A percentile compares a stretch with the other conserved stretches of the same genome.
phyloP scores from a whole-genome alignment of 2,113 vertebrate genomes.

The Barnardius zonarius region DNA sequence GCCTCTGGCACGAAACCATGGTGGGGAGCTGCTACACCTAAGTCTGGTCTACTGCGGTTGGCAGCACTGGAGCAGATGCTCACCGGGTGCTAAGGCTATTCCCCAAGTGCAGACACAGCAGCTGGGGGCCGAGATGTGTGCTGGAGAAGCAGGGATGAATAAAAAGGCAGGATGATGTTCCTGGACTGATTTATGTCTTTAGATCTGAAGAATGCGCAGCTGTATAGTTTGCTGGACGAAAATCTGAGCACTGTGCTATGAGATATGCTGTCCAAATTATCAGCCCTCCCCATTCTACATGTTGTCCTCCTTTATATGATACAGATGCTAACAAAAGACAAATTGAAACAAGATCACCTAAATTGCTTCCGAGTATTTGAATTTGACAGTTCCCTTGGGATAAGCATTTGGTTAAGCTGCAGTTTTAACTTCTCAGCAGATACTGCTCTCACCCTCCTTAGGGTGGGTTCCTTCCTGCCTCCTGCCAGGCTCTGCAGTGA shows the following conservation, averaged over 20 bases:
- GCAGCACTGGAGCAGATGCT: not conserved
- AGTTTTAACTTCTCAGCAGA: not conserved
- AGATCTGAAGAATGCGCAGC: not conserved
- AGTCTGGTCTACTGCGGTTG: rapidly evolving
- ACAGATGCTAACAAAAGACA: not conserved
- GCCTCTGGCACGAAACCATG: not conserved
- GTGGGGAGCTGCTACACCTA: not conserved
- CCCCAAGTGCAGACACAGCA: rapidly evolving
- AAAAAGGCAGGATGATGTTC: not conserved
- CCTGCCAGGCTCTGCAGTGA: not conserved
- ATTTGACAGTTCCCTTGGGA: not conserved
- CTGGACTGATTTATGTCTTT: not conserved
- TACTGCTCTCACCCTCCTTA: not conserved
- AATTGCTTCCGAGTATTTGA: not conserved
- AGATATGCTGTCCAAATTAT: not conserved
- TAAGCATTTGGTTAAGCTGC: not conserved
- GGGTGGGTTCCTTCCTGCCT: not conserved
- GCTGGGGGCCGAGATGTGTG: rapidly evolving
- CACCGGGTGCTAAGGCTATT: rapidly evolving
- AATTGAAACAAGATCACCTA: not conserved
- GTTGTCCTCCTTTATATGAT: not conserved
- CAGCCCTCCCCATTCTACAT: not conserved
- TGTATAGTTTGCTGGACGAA: not conserved
- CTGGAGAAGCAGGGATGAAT: not conserved
- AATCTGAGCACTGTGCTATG: not conserved